Conservation (phyloP, 64 coral and sea anemone species). For the Montipora capricornis region DNA sequence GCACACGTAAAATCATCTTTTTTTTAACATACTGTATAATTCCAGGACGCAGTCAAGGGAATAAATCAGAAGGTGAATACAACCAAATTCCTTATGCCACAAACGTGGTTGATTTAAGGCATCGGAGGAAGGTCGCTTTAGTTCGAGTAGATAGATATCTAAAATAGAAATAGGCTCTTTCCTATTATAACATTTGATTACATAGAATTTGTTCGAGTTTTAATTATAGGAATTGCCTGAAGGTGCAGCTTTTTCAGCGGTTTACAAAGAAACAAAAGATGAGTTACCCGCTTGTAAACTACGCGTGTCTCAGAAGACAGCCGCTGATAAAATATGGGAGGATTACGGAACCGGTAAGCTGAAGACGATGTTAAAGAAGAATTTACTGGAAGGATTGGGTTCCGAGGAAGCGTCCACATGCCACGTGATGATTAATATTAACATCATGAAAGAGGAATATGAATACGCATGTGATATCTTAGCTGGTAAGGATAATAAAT, state of each 20-base stretch:
- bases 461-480: slow-evolving; percentile 15
- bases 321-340: slow-evolving; percentile 47
- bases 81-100: no score
- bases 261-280: slow-evolving; percentile 32
- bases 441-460: slow-evolving; percentile 42
- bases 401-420: neutral
- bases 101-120: no score
- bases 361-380: slow-evolving; percentile 5
- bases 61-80: no score
- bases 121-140: no score
- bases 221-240: slow-evolving; percentile 27
- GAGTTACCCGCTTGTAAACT: slow-evolving; percentile 18
- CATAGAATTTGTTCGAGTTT: neutral
- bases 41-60: no score
- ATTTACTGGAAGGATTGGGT: slow-evolving; percentile 6
- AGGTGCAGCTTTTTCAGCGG: slow-evolving; percentile 37
- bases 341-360: slow-evolving; percentile 16
- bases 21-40: no score
- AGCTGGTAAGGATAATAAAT: slow-evolving; percentile 8
- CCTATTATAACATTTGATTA: no score
- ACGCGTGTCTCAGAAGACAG: slow-evolving; percentile 38
- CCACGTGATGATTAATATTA: slow-evolving; percentile 7
- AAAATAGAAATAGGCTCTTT: no score
- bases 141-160: no score
- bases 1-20: no score